These are phyloP conservation scores for Pachycephala philippinensis DNA, from an alignment of 2,113 vertebrate species.

Conservation along the genomic window DNA sequence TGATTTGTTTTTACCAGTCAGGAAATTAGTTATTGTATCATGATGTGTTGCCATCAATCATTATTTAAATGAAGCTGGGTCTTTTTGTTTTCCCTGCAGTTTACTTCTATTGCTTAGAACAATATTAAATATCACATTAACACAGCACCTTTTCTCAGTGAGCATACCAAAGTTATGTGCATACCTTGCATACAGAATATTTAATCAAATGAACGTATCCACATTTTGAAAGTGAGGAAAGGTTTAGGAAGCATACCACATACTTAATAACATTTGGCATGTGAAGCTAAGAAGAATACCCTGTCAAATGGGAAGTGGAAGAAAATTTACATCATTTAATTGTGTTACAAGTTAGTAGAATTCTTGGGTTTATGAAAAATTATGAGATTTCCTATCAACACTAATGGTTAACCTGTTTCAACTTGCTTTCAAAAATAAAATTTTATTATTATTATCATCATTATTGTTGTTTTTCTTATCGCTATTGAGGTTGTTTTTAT, in stretches of 20 bases:
- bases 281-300: neutral
- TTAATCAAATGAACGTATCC: neutral
- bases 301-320: neutral
- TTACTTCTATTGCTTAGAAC: neutral
- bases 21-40: neutral
- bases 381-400: neutral
- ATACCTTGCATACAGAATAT: neutral
- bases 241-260: neutral
- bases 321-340: neutral
- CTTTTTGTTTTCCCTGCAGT: neutral
- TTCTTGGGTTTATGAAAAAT: neutral
- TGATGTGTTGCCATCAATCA: neutral
- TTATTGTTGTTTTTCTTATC: fast-evolving
- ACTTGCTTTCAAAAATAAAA: neutral
- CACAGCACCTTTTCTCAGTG: neutral
- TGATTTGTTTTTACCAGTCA: neutral
- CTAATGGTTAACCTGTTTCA: neutral
- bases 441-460: neutral
- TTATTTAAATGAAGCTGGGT: neutral
- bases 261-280: neutral
- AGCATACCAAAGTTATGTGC: neutral
- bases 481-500: neutral
- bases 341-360: neutral
- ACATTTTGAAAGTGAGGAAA: neutral
- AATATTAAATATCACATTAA: neutral